A percentile compares a stretch with the other conserved stretches of the same genome.
phyloP scores from a whole-genome alignment of 2,888 invertebrate genomes.

The Leucoma salicis region DNA sequence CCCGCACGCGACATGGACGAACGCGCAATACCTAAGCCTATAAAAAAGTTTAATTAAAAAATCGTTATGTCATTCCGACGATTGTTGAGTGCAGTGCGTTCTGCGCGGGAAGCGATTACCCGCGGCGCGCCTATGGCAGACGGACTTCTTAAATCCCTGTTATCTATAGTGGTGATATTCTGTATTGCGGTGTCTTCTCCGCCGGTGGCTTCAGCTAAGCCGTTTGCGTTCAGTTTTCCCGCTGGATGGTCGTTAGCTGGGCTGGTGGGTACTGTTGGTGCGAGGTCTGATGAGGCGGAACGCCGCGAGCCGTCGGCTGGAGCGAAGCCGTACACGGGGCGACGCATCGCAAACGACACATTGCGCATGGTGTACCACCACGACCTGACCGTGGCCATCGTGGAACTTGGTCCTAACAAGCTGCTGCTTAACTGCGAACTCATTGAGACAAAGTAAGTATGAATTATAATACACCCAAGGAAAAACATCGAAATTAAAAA shows the following conservation, averaged over 20 bases:
- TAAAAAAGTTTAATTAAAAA: conserved; percentile 26
- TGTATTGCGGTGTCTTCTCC: conserved; percentile 73
- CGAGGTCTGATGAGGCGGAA: conserved; percentile 56
- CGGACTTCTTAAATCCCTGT: conserved; percentile 64
- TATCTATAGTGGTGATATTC: conserved; percentile 67
- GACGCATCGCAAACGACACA: conserved; percentile 84
- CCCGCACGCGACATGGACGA: conserved; percentile 41
- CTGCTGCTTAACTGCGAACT: conserved; percentile 89
- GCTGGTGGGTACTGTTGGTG: conserved; percentile 65
- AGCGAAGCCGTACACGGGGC: conserved; percentile 84
- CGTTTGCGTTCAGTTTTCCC: conserved; percentile 72
- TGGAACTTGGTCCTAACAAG: conserved; percentile 88
- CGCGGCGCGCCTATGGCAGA: conserved; percentile 68
- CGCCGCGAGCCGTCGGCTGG: conserved; percentile 61
- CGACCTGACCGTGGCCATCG: conserved; percentile 92
- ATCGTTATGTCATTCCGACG: conserved; percentile 64
- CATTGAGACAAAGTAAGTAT: conserved; percentile 93
- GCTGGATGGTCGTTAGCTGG: conserved; percentile 75
- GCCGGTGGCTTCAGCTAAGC: conserved; percentile 71
- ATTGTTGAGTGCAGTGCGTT: conserved; percentile 64
- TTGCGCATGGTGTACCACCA: conserved; percentile 89
- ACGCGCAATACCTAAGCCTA: conserved; percentile 28
- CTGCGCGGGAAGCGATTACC: conserved; percentile 63
- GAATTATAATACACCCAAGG: no score
- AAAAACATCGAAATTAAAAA: no score